Conservation (phyloP, 2,888 invertebrate species). For the Leucoma salicis region DNA sequence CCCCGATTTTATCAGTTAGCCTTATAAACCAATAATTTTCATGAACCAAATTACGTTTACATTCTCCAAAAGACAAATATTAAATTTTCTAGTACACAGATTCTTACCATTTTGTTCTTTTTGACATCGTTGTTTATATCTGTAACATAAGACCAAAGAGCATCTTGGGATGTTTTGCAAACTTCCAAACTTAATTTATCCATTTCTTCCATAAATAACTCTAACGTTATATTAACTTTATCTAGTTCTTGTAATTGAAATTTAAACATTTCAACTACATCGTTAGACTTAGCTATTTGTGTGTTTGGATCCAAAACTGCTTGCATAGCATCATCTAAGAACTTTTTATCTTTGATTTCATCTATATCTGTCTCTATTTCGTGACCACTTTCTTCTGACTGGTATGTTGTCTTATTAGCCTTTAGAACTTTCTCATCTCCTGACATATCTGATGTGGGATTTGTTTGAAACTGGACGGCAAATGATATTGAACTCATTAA, state of each 20-base stretch:
- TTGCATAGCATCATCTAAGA: conserved; percentile 68
- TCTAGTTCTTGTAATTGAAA: conserved; percentile 57
- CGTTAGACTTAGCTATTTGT: conserved; percentile 47
- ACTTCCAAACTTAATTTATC: conserved; percentile 69
- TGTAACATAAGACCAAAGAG: conserved; percentile 71
- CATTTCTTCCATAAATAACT: conserved; percentile 68
- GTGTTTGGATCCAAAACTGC: conserved; percentile 61
- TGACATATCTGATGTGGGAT: conserved; percentile 70
- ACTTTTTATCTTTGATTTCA: conserved; percentile 63
- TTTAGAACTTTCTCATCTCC: conserved; percentile 59
- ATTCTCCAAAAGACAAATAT: no score
- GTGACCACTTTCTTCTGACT: conserved; percentile 66
- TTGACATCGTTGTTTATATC: conserved; percentile 65
- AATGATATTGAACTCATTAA: conserved; percentile 41
- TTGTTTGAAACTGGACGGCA: conserved; percentile 55
- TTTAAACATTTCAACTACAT: conserved; percentile 56
- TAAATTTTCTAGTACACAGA: no score
- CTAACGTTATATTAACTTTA: conserved; percentile 56
- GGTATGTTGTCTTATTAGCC: conserved; percentile 57
- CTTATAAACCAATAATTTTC: no score
- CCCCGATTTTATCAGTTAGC: no score
- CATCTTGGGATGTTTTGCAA: conserved; percentile 69
- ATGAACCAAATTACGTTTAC: no score
- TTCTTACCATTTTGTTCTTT: conserved; percentile 68
- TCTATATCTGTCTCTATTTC: conserved; percentile 66